These are phyloP conservation scores for Trachops cirrhosus DNA, from an alignment of 2,797 vertebrate genomes.

Conservation along the genomic window DNA sequence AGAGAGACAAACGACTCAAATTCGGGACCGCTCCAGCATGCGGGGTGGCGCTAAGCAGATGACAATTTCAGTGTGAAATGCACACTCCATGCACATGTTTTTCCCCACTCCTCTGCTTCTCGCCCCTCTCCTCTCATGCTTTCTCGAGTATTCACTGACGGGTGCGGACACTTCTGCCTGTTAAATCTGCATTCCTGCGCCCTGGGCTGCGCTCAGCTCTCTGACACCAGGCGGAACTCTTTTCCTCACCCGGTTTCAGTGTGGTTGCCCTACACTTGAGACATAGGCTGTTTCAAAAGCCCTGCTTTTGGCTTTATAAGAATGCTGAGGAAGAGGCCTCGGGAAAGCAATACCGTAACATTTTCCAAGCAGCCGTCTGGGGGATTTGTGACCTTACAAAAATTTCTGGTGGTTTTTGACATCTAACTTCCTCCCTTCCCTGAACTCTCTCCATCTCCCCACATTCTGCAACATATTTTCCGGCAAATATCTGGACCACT, in stretches of 20 bases:
- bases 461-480: neutral
- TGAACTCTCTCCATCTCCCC: neutral
- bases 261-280: neutral
- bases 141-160: neutral
- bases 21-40: neutral
- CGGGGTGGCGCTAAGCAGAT: neutral
- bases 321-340: neutral
- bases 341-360: neutral
- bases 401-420: slow-evolving; percentile 42
- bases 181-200: neutral
- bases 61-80: neutral
- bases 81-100: neutral
- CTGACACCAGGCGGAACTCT: neutral
- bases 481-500: neutral
- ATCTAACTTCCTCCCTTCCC: neutral
- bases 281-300: neutral
- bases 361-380: neutral
- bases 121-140: neutral
- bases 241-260: neutral
- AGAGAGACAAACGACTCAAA: neutral
- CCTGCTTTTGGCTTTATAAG: neutral
- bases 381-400: slow-evolving; percentile 7
- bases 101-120: neutral
- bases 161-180: neutral
- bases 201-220: neutral